A percentile compares a stretch with the other conserved stretches of the same genome.
These are phyloP conservation scores for Oenanthe oenanthe DNA, from an alignment of 2,113 vertebrate genomes.

Conservation along the genomic window DNA sequence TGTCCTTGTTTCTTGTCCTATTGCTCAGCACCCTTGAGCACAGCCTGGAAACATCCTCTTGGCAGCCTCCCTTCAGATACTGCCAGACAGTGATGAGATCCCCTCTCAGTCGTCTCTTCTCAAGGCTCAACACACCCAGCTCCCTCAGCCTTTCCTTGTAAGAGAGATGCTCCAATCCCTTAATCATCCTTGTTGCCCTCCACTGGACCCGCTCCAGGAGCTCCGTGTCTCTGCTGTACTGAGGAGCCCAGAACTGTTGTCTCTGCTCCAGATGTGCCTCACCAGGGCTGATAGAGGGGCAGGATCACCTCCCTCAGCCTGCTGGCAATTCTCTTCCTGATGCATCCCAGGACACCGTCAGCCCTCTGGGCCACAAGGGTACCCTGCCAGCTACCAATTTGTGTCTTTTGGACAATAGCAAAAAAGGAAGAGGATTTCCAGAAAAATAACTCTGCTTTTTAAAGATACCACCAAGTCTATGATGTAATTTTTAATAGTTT, in stretches of 20 bases:
- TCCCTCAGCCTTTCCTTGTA: background rate
- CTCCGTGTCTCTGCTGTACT: rapidly evolving
- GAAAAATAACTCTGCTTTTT: background rate
- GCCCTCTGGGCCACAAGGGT: background rate
- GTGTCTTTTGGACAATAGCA: background rate
- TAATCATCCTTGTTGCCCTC: background rate
- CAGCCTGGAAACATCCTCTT: background rate
- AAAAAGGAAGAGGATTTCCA: background rate
- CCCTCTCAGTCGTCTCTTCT: background rate
- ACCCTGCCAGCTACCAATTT: background rate
- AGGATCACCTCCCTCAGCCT: background rate
- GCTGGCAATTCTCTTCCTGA: background rate
- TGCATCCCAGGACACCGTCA: rapidly evolving
- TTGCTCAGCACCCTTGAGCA: background rate
- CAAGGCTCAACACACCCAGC: background rate
- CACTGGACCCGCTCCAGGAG: background rate
- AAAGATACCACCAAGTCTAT: background rate
- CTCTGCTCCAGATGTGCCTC: background rate
- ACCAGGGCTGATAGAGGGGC: background rate
- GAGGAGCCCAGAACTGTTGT: background rate
- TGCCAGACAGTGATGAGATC: background rate
- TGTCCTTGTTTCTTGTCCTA: background rate
- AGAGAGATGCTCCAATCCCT: background rate
- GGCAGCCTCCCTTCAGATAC: background rate
- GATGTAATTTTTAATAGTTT: background rate